Percentiles rank a stretch among this genome's conserved stretches.
These are phyloP conservation scores for Ibidorhyncha struthersii DNA, from an alignment of 2,113 vertebrate genomes.

Conservation along the genomic window DNA sequence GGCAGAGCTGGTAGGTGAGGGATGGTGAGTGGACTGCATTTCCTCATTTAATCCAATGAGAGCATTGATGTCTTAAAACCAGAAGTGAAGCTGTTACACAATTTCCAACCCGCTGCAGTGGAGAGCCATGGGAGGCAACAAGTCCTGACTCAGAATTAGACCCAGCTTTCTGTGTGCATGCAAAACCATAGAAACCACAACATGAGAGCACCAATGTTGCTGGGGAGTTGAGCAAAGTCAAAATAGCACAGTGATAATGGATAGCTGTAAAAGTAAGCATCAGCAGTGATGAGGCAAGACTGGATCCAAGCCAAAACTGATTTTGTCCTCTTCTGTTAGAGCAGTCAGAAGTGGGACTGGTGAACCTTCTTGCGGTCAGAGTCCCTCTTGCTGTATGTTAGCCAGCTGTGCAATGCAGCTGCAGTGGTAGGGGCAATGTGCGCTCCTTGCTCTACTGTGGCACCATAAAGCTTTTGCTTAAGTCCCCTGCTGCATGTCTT, in stretches of 20 bases:
- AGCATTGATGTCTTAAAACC: background rate
- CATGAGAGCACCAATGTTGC: fast-evolving
- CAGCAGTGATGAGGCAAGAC: background rate
- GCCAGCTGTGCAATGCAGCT: background rate
- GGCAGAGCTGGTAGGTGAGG: background rate
- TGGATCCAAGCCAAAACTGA: background rate
- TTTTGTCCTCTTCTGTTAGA: background rate
- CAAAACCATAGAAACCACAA: background rate
- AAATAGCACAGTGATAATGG: background rate
- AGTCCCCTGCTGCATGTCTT: background rate
- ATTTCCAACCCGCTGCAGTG: background rate
- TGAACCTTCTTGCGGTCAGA: background rate
- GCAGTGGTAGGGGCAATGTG: background rate
- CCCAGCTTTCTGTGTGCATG: background rate
- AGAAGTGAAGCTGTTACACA: background rate
- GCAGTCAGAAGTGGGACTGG: background rate
- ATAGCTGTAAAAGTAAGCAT: background rate
- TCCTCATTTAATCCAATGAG: background rate
- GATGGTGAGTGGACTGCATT: background rate
- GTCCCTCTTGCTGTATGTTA: background rate
- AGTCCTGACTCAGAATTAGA: background rate
- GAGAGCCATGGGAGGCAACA: fast-evolving
- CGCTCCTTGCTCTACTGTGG: background rate
- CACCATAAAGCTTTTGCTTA: background rate
- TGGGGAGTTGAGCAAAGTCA: background rate